Percentiles rank a stretch among this genome's conserved stretches.
Conservation (phyloP, 2,888 invertebrate species). For the Epistrophella euchroma region DNA sequence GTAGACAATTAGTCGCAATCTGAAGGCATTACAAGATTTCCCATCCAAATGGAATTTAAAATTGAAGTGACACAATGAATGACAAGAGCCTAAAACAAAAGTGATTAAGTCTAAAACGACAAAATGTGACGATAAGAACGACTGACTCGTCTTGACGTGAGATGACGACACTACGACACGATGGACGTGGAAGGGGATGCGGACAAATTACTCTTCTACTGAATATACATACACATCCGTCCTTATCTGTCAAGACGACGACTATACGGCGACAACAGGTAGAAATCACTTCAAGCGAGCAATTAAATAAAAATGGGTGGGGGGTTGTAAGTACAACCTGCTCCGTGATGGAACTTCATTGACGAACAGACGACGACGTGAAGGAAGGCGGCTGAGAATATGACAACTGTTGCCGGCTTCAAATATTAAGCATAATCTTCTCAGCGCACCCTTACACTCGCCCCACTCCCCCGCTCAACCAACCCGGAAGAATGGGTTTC, state of each 20-base stretch:
- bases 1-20: conserved; percentile 71
- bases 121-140: conserved; percentile 32
- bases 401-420: conserved; percentile 75
- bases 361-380: conserved; percentile 40
- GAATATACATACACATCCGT: conserved; percentile 33
- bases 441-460: conserved; percentile 38
- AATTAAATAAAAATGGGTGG: conserved; percentile 20
- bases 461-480: background rate
- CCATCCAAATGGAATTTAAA: conserved; percentile 68
- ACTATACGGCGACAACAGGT: background rate
- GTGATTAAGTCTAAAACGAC: conserved; percentile 69
- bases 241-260: conserved; percentile 63
- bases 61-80: conserved; percentile 74
- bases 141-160: background rate
- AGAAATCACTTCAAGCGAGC: conserved; percentile 49
- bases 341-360: conserved; percentile 42
- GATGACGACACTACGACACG: background rate
- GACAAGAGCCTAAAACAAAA: conserved; percentile 70
- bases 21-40: conserved; percentile 67
- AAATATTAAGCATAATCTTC: conserved; percentile 73
- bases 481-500: conserved; percentile 42
- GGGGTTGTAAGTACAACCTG: conserved; percentile 40
- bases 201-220: conserved; percentile 5
- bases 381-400: conserved; percentile 67
- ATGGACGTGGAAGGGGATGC: background rate